Base-by-base conservation (phyloP, 2,888 invertebrate species). In the Lycia hirtaria region DNA sequence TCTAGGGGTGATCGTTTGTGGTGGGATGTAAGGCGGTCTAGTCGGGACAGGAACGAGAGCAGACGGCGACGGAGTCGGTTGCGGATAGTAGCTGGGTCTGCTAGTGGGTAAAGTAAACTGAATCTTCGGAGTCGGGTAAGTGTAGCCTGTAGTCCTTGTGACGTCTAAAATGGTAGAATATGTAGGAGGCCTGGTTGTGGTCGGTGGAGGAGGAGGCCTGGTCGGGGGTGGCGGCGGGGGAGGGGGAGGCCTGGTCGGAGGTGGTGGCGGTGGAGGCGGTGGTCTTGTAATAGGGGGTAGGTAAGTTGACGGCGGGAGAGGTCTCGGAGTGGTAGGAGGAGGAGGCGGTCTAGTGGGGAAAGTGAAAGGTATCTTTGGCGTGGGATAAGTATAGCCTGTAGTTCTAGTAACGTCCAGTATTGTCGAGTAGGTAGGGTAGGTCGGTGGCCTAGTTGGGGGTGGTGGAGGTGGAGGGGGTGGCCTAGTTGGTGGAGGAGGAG, bases 321-420 rank as follows among this genome's bases (percentile, higher is more conserved):
- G 65, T 9, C 60, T 48, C 2, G 70, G 67, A 4, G 64, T 60
- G 4, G 67, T 68, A n/a, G 28, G 28, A 28, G 28, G 28, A 10
- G 19, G 15, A 9, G 44, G 43, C 6, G 43, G 43, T n/a, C 43
- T 66, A 15, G 67, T 67, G 5, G 69, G 66, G 41, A 67, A 56
- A 0, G 74, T 74, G 26, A 74, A 72, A 1, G 71, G 62, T 3
- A 73, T 56, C 51, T 60, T 66, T 0, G 83, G 79, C 2, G 70
- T 70, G 3, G 81, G 76, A 43, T 84, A 81, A 10, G 68, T 71
- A 60, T 84, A 84, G 0, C 82, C 82, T 15, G 83, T 82, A 3
- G 78, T 80, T 65, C 69, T 70, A 10, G 64, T 65, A 4, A 64
- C 47, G 6, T 65, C 65, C 15, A 58, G 19, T 15, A 62, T 62